A percentile compares a stretch with the other conserved stretches of the same genome.
These are phyloP conservation scores for Xiphorhynchus elegans DNA, from an alignment of 2,113 vertebrate genomes.

Conservation along the genomic window DNA sequence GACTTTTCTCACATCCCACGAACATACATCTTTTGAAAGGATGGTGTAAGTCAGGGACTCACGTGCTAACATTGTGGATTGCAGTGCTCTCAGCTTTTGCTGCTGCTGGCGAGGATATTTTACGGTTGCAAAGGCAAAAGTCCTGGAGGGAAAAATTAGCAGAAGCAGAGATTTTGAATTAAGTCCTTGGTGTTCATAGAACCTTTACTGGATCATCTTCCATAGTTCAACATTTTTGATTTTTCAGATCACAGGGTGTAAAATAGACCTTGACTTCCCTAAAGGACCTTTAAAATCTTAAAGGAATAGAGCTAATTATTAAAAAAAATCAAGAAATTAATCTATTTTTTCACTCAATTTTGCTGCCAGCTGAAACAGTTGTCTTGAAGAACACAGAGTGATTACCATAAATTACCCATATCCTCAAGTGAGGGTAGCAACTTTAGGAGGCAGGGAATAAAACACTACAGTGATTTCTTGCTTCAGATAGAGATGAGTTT, in stretches of 20 bases:
- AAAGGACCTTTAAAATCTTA: constrained; percentile 45
- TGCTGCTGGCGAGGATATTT: neutral
- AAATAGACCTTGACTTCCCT: constrained; percentile 43
- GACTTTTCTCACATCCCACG: neutral
- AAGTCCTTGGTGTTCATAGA: neutral
- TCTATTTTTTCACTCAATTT: constrained; percentile 8
- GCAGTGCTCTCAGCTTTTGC: neutral
- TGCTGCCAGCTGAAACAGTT: constrained; percentile 11
- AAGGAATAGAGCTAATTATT: neutral
- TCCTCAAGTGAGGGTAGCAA: neutral
- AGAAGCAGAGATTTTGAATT: neutral
- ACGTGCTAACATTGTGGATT: neutral
- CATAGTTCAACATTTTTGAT: constrained; percentile 9
- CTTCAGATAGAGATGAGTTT: neutral
- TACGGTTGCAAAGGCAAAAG: neutral
- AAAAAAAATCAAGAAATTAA: neutral
- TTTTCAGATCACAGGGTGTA: constrained; percentile 46
- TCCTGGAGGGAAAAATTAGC: neutral
- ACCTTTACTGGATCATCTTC: neutral
- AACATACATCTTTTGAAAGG: neutral
- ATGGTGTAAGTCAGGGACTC: neutral
- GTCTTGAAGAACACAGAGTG: neutral
- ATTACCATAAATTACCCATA: neutral
- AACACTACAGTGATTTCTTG: neutral
- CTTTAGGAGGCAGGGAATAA: neutral